Conservation (phyloP, 2,797 vertebrate species). For the Cyclopterus lumpus region DNA sequence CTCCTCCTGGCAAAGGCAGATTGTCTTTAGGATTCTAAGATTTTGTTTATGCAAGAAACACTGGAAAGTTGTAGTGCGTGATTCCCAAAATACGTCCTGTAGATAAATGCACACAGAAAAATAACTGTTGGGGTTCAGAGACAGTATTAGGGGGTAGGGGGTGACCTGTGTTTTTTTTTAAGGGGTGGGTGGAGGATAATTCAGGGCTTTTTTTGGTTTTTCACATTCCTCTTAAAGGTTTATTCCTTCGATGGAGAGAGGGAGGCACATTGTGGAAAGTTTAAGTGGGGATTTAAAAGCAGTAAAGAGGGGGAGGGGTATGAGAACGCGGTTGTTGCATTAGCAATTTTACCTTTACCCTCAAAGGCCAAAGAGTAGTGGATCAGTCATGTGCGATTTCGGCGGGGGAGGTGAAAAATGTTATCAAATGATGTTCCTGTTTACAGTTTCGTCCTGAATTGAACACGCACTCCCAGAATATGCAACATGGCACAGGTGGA, state of each 20-base stretch:
- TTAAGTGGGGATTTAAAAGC: not conserved
- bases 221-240: slow-evolving; percentile 22
- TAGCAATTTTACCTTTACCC: slow-evolving; percentile 24
- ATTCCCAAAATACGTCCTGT: slow-evolving; percentile 28
- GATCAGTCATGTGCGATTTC: slow-evolving; percentile 12
- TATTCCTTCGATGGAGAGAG: slow-evolving; percentile 13
- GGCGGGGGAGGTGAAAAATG: not conserved
- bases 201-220: slow-evolving; percentile 19
- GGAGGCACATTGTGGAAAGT: not conserved
- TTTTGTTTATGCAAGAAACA: slow-evolving; percentile 51
- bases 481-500: slow-evolving; percentile 34
- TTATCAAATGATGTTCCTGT: slow-evolving; percentile 32
- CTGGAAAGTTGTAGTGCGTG: not conserved
- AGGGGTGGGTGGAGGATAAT: not conserved
- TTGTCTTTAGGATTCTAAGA: slow-evolving; percentile 6
- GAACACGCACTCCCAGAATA: slow-evolving; percentile 18
- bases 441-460: slow-evolving; percentile 41
- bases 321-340: not conserved
- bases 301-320: not conserved
- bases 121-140: slow-evolving; percentile 24
- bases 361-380: slow-evolving; percentile 70
- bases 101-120: slow-evolving; percentile 40
- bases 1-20: slow-evolving; percentile 21
- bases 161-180: not conserved
- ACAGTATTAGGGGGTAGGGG: slow-evolving; percentile 69